Conservation (phyloP, 2,797 vertebrate species). For the Gymnothorax reevesii region DNA sequence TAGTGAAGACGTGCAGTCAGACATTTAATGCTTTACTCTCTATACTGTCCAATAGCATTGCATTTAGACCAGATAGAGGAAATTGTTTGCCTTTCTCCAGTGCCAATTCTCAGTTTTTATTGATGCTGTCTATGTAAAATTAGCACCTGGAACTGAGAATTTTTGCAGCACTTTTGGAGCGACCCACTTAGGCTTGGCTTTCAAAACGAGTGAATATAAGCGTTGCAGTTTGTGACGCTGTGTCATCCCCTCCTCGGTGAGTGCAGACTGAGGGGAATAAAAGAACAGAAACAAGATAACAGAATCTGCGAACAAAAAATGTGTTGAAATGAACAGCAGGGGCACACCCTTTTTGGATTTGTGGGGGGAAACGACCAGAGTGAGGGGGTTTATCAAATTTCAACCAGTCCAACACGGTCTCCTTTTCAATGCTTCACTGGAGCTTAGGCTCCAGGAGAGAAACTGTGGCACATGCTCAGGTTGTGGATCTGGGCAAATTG, state of each 20-base stretch:
- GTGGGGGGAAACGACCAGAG: neutral
- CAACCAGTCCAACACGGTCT: slow-evolving; percentile 44
- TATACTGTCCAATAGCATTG: slow-evolving; percentile 57
- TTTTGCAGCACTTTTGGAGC: neutral
- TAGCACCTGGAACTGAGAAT: neutral
- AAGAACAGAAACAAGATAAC: slow-evolving; percentile 40
- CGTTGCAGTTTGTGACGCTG: neutral
- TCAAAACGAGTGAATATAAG: neutral
- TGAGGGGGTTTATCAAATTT: slow-evolving; percentile 15
- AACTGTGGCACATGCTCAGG: slow-evolving; percentile 37
- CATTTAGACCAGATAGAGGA: slow-evolving; percentile 54
- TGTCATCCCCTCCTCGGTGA: slow-evolving; percentile 38
- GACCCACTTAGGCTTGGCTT: neutral
- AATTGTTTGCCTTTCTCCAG: slow-evolving; percentile 43
- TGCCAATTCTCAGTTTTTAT: slow-evolving; percentile 38
- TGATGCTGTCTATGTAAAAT: slow-evolving; percentile 35
- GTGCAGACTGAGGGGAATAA: slow-evolving; percentile 46
- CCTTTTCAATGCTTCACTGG: slow-evolving; percentile 34
- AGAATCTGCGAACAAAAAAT: neutral
- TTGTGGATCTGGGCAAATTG: slow-evolving; percentile 44
- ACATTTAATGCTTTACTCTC: slow-evolving; percentile 42
- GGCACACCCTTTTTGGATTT: neutral
- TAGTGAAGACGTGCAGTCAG: slow-evolving; percentile 54
- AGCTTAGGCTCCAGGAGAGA: slow-evolving; percentile 43
- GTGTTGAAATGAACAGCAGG: neutral